Evolutionary conservation across 2,113 vertebrate species (phyloP).

Genomic region (Aphyosemion australe): DNA sequence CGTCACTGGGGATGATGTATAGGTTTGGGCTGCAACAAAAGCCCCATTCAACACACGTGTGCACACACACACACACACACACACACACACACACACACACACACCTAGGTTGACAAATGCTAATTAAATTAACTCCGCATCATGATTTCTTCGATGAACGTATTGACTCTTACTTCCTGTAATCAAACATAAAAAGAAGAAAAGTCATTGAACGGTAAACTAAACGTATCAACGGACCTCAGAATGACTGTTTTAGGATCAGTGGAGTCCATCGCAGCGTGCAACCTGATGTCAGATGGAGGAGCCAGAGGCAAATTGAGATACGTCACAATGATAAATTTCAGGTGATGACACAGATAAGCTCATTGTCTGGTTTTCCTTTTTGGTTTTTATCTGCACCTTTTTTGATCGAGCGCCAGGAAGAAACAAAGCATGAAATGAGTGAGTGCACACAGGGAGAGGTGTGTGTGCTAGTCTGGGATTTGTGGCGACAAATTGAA

Average conservation of each 20-base stretch:
- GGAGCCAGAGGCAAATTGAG: slow-evolving; percentile 21
- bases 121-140: slow-evolving; percentile 16
- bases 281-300: slow-evolving; percentile 4
- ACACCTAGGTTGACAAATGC: slow-evolving; percentile 28
- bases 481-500: neutral
- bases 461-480: neutral
- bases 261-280: neutral
- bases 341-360: slow-evolving; percentile 28
- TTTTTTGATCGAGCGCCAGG: slow-evolving; percentile 24
- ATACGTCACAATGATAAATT: slow-evolving; percentile 17
- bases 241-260: neutral
- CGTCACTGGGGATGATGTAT: slow-evolving; percentile 64
- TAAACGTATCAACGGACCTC: neutral
- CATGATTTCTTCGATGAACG: too few species aligned
- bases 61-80: slow-evolving; percentile 15
- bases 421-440: slow-evolving; percentile 5
- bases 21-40: slow-evolving; percentile 28
- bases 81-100: slow-evolving; percentile 40
- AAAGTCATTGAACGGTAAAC: slow-evolving; percentile 16
- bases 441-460: neutral
- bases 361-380: slow-evolving; percentile 20
- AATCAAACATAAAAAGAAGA: slow-evolving; percentile 9
- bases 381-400: slow-evolving; percentile 10
- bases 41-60: slow-evolving; percentile 1
- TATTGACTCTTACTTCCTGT: too few species aligned